These are phyloP conservation scores for Coccyzus lansbergi DNA, from an alignment of 2,797 vertebrate species.

Conservation along the genomic window DNA sequence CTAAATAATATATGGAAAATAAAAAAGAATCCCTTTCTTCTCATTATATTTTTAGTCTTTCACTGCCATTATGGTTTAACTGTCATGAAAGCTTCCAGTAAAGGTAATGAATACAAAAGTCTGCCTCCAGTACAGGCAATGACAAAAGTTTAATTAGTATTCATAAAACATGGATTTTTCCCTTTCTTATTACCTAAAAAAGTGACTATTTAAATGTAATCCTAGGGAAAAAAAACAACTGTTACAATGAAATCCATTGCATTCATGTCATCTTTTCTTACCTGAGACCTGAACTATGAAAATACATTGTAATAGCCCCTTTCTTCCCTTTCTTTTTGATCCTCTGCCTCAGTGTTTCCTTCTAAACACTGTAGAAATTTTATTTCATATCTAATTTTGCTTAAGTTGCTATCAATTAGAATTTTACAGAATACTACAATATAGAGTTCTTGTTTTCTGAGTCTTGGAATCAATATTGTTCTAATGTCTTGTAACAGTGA, in stretches of 20 bases:
- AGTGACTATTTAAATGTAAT: not conserved
- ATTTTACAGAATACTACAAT: not conserved
- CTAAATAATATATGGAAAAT: not conserved
- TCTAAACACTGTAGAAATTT: not conserved
- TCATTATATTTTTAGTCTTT: not conserved
- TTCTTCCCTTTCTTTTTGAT: not conserved
- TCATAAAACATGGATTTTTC: not conserved
- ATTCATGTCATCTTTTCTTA: not conserved
- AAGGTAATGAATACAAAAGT: not conserved
- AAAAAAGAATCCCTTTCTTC: not conserved
- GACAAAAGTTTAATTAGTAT: not conserved
- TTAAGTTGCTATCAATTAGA: not conserved
- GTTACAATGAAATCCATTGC: not conserved
- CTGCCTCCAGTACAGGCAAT: not conserved
- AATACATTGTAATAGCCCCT: not conserved
- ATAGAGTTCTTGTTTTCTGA: not conserved
- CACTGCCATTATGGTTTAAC: not conserved
- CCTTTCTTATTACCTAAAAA: not conserved
- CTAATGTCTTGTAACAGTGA: not conserved
- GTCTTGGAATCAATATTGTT: not conserved
- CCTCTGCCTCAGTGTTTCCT: not conserved
- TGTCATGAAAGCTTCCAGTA: not conserved
- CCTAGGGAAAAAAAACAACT: not conserved
- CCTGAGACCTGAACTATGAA: not conserved
- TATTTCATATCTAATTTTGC: not conserved